phyloP scores from a whole-genome alignment of 2,797 vertebrate genomes.

The Spinus olivaceus region DNA sequence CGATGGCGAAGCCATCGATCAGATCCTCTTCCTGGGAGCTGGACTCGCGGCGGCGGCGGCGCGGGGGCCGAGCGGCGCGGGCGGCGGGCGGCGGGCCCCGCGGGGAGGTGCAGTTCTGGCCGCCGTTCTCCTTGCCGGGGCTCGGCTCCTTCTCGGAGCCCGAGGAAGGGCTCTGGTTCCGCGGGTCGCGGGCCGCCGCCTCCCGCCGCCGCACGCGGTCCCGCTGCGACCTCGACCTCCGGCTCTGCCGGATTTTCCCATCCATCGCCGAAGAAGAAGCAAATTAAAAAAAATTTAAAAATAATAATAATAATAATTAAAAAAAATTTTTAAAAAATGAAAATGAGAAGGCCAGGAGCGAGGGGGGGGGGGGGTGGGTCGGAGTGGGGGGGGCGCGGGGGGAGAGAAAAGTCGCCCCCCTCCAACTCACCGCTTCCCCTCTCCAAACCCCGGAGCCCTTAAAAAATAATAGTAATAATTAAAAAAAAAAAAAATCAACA shows the following conservation, averaged over 20 bases:
- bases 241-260: conserved; percentile 88
- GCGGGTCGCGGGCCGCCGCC: conserved; percentile 83
- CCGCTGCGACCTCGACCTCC: conserved; percentile 88
- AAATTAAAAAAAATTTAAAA: background rate
- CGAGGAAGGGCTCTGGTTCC: conserved; percentile 86
- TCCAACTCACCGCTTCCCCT: conserved; percentile 13
- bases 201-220: conserved; percentile 89
- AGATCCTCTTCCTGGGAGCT: conserved; percentile 96
- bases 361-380: background rate
- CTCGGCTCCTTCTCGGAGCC: conserved; percentile 88
- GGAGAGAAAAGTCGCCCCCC: conserved; percentile 31
- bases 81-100: conserved; percentile 79
- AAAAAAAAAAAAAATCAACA: background rate
- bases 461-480: background rate
- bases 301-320: background rate
- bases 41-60: conserved; percentile 90
- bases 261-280: conserved; percentile 75
- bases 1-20: conserved; percentile 95
- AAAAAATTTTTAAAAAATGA: background rate
- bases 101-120: conserved; percentile 72
- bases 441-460: background rate
- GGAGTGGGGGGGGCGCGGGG: background rate
- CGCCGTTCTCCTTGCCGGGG: conserved; percentile 85
- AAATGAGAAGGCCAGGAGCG: background rate
- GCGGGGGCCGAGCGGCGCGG: conserved; percentile 83